Base-by-base conservation (phyloP, 2,113 vertebrate genomes). In the Trachemys scripta region DNA sequence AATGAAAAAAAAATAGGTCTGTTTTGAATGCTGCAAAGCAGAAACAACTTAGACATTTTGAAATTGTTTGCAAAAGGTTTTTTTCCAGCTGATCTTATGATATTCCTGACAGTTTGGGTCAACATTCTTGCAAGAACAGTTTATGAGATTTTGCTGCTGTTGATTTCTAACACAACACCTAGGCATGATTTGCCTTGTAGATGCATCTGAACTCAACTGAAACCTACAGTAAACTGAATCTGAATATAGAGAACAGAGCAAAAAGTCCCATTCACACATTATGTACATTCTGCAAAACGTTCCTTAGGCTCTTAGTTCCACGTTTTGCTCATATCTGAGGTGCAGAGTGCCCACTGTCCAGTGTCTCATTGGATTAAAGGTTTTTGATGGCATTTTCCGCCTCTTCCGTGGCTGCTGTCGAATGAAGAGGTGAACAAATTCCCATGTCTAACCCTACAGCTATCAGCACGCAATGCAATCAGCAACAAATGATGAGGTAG, bases 131-230 rank as follows among this genome's bases (percentile, higher is more conserved):
- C 4, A 5, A 49, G 47, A 49, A 17, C 78, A 50, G 47, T 17
- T 49, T 25, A 45, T 80, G 78, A 31, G 78, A 24, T 56, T 56
- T 56, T 24, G 54, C 20, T 8, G 22, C 54, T 56, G 54, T 56
- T 56, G 22, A 56, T 56, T 56, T 20, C 54, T 56, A 56, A 56
- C 22, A 80, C 11, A 65, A 35, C 83, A 45, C n/a, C 24, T 29
- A 0, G 0, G 24, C 2, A 10, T 19, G 59, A 27, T 14, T 17
- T 6, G 51, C 45, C 10, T 0, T 5, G 27, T 38, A 7, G 59
- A 16, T 65, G 59, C 59, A 65, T 35, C 31, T 65, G 59, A 65
- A 31, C 27, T 35, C 31, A 35, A 35, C 29, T 29, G 16, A 65
- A 31, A 29, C 31, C 59, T 65, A 35, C 11, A 65, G 59, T 65